Evolutionary conservation across 2,888 invertebrate species (phyloP).

Genomic region (Mechanitis messenoides): DNA sequence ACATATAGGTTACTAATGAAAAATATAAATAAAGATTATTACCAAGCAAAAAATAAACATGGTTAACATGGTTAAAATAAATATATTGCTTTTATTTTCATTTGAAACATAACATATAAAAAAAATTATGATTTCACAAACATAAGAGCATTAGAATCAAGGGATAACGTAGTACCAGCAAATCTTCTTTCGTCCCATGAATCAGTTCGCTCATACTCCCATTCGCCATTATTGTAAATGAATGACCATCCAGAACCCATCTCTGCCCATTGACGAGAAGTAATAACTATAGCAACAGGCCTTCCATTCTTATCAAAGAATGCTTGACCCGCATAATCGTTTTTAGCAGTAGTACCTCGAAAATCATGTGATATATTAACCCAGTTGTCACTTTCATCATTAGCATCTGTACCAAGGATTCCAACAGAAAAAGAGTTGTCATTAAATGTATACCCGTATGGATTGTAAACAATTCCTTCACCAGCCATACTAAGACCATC

Average conservation of each 20-base stretch:
- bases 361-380: slow-evolving; percentile 3
- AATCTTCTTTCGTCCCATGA: slow-evolving; percentile 5
- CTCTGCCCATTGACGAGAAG: neutral
- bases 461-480: neutral
- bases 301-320: neutral
- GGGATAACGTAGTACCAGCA: neutral
- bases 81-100: no score
- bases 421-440: neutral
- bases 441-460: neutral
- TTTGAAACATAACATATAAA: no score
- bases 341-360: neutral
- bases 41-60: no score
- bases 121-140: neutral
- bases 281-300: slow-evolving; percentile 2
- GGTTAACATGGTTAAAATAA: no score
- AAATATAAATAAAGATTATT: no score
- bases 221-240: neutral
- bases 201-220: slow-evolving; percentile 3
- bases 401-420: neutral
- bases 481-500: slow-evolving; percentile 4
- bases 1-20: no score
- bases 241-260: slow-evolving; percentile 2
- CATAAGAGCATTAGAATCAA: neutral
- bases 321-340: neutral
- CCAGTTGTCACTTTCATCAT: neutral